Evolutionary conservation across 2,888 invertebrate genomes (phyloP), one percentile per base, ranked within the genome.

Genomic region (Ceramica pisi): DNA sequence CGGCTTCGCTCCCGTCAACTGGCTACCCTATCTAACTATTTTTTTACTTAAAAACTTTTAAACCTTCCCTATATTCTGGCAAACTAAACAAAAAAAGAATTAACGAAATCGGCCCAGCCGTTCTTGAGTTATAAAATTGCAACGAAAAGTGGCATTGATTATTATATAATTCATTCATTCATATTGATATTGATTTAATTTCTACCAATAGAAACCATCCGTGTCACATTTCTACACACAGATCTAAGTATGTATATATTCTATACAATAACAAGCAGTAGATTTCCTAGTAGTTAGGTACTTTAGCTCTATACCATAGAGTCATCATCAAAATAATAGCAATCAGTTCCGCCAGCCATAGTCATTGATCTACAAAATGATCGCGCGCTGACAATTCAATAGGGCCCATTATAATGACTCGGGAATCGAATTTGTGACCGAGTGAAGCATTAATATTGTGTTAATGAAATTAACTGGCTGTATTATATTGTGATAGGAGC

Each of bases 311-410:
- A 9, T 73, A n/a, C 21, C 21, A 59, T 66, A 57, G 48, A 66
- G 55, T 66, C 63, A 85, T 85, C 77, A 81, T 71, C 64, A 73
- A 85, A 85, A 81, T 81, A 85, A 81, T 67, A 71, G 51, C 69
- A 75, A 85, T 85, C 67, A 70, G 85, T 81, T 81, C 81, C 80
- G 68, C 78, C 61, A 60, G 50, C 16, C 65, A 59, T 64, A 72
- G 63, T 69, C 72, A 60, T 64, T 75, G 83, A 81, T 81, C 81
- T 71, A 78, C 80, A 14, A 82, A 71, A 78, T 63, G 69, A 82
- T 84, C 73, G 61, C 63, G 46, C 62, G 67, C 61, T 67, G 74
- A 83, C 83, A 79, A 55, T 78, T 85, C 81, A 79, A 84, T 83
- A 73, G 77, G 16, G 21, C 55, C 67, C 78, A 74, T 78, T 76